Percentiles rank a stretch among this genome's conserved stretches.
These are phyloP conservation scores for Gnathonemus longibarbis DNA, from an alignment of 2,113 vertebrate genomes.

Conservation along the genomic window DNA sequence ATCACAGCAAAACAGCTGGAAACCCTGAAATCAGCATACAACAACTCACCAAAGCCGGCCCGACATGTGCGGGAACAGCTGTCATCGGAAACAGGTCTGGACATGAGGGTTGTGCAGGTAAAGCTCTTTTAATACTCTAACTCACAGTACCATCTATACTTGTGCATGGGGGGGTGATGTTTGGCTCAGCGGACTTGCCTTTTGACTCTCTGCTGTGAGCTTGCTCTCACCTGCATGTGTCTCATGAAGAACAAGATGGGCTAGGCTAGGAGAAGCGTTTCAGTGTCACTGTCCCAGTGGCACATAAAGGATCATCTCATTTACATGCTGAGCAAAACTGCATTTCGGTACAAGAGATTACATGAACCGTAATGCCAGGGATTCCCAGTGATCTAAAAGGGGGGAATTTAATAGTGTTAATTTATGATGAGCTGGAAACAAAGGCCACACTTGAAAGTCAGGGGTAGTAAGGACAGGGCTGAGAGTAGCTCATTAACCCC, in stretches of 20 bases:
- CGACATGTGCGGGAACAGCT: slow-evolving; percentile 93
- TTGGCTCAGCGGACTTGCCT: background rate
- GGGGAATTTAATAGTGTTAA: slow-evolving; percentile 24
- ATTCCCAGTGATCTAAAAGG: background rate
- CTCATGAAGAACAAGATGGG: background rate
- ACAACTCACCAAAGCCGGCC: slow-evolving; percentile 92
- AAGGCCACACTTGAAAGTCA: slow-evolving; percentile 51
- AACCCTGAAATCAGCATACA: slow-evolving; percentile 93
- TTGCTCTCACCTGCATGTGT: background rate
- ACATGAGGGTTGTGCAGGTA: slow-evolving; percentile 97
- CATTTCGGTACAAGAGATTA: background rate
- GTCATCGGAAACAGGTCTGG: slow-evolving; percentile 88
- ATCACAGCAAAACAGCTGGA: slow-evolving; percentile 97
- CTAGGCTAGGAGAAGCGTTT: background rate
- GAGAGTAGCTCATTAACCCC: slow-evolving; percentile 60
- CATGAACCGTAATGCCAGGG: background rate
- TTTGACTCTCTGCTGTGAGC: background rate
- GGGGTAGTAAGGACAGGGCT: slow-evolving; percentile 40
- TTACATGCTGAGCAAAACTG: background rate
- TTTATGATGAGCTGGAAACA: slow-evolving; percentile 56
- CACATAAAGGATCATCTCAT: background rate
- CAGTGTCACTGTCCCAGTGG: background rate
- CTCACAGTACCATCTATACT: slow-evolving; percentile 25
- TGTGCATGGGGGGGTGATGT: slow-evolving; percentile 19
- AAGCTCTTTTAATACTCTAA: slow-evolving; percentile 31